These are phyloP conservation scores for Vimba vimba DNA, from an alignment of 2,113 vertebrate species.

Conservation along the genomic window DNA sequence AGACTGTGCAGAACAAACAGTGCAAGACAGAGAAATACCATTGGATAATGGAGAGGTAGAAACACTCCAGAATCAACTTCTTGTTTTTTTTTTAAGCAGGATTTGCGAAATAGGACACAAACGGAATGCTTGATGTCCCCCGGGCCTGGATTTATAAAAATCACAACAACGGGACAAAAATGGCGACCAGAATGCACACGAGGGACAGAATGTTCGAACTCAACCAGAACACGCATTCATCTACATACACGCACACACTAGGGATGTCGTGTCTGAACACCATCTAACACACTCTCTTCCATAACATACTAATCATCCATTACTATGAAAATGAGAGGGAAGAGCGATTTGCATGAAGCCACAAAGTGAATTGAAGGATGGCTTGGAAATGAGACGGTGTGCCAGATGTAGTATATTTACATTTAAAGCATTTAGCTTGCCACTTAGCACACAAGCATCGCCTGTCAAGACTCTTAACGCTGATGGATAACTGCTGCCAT, in stretches of 20 bases:
- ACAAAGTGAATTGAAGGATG: slow-evolving; percentile 27
- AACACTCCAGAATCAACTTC: slow-evolving; percentile 72
- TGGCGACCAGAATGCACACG: slow-evolving; percentile 54
- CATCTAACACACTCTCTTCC: slow-evolving; percentile 30
- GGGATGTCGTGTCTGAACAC: slow-evolving; percentile 24
- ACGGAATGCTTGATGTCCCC: slow-evolving; percentile 74
- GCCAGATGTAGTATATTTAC: slow-evolving; percentile 20
- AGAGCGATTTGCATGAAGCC: slow-evolving; percentile 23
- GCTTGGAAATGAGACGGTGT: background rate
- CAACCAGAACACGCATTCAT: slow-evolving; percentile 63
- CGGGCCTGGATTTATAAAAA: slow-evolving; percentile 57
- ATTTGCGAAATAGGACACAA: slow-evolving; percentile 76
- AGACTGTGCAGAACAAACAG: slow-evolving; percentile 51
- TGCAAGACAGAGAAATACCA: slow-evolving; percentile 36
- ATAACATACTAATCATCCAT: slow-evolving; percentile 41
- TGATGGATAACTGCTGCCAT: background rate
- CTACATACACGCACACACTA: slow-evolving; percentile 8
- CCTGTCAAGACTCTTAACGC: background rate
- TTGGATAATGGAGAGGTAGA: background rate
- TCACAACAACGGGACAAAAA: slow-evolving; percentile 37
- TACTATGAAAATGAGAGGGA: slow-evolving; percentile 20
- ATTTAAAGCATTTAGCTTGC: slow-evolving; percentile 38
- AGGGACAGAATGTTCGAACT: slow-evolving; percentile 71
- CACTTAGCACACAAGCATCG: slow-evolving; percentile 17
- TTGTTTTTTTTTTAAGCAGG: slow-evolving; percentile 70